Evolutionary conservation across 2,888 invertebrate species (phyloP), one percentile per base, ranked within the genome.

Genomic region (Trachelus troglodyta): DNA sequence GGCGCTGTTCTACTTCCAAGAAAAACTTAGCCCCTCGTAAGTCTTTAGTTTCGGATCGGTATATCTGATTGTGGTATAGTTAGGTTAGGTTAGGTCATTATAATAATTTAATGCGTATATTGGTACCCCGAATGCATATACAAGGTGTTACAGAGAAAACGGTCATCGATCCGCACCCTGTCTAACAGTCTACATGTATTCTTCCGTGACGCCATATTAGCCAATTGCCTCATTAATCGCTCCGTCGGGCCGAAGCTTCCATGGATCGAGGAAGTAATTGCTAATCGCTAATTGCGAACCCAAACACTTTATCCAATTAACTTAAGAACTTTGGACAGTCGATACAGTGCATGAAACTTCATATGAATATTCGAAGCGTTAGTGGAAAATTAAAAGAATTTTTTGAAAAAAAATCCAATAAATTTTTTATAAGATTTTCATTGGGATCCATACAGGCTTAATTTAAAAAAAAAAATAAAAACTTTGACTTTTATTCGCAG

Each of bases 151-250:
- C 56, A 56, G 56, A 56, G 56, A 56, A 56, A 56, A 56, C 56
- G 71, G 30, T 33, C 71, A 71, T 71, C 71, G 30, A 71, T 71
- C 71, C 71, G 33, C 71, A 34, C 31, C 34, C 56, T 56, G 15
- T 56, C 23, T 56, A 56, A 56, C 56, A 56, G 56, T 23, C 56
- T 56, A 56, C 71, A 34, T 33, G 87, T 89, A 89, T 89, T 90
- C 86, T 90, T 88, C 89, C 90, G 90, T 89, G 90, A 90, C 89
- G 89, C 84, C 86, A 87, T 89, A 90, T 91, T 91, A 91, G 90
- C 91, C 89, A 89, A 91, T 91, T 91, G 90, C 88, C 83, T 89
- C 89, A 90, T 91, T 91, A 91, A 91, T 91, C 91, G 90, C 90
- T 90, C 90, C 89, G 89, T 84, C 90, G 90, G 82, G 85, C 84